Evolutionary conservation across 2,797 vertebrate genomes (phyloP).

Genomic region (Syngnathus acus): DNA sequence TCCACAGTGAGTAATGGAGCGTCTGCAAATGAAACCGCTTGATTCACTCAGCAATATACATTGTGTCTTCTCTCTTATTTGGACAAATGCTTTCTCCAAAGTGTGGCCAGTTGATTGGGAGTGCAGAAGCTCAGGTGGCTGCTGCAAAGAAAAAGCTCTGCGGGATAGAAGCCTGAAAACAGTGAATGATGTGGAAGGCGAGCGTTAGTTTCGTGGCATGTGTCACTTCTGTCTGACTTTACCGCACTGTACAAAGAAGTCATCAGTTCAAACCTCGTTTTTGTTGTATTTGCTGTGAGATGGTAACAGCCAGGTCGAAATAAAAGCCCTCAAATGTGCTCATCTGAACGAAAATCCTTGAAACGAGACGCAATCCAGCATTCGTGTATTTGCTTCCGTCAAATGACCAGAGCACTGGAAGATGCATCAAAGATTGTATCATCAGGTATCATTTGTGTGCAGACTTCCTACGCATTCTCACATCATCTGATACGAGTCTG

Average conservation of each 20-base stretch:
- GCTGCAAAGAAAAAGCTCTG: constrained; percentile 45
- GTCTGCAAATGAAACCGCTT: constrained; percentile 47
- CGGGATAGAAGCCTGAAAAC: constrained; percentile 61
- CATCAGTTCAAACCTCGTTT: neutral
- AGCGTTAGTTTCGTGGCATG: constrained; percentile 54
- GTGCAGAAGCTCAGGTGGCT: constrained; percentile 14
- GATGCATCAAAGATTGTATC: too few relatives aligned
- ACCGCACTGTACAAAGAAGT: neutral
- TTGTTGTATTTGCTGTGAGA: too few relatives aligned
- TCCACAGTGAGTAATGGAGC: constrained; percentile 41
- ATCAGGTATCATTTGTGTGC: too few relatives aligned
- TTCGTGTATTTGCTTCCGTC: too few relatives aligned
- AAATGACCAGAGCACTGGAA: too few relatives aligned
- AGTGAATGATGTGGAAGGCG: constrained; percentile 62
- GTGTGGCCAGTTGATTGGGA: constrained; percentile 35
- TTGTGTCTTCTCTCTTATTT: constrained; percentile 39
- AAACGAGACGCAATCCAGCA: neutral
- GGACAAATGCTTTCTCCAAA: constrained; percentile 45
- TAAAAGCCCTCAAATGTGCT: too few relatives aligned
- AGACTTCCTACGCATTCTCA: too few relatives aligned
- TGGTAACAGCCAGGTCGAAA: too few relatives aligned
- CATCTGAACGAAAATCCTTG: too few relatives aligned
- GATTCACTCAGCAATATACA: constrained; percentile 54
- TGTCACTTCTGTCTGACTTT: constrained; percentile 16
- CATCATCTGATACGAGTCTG: too few relatives aligned